Evolutionary conservation across 2,888 invertebrate species (phyloP), one percentile per base, ranked within the genome.

Genomic region (Clunio marinus): DNA sequence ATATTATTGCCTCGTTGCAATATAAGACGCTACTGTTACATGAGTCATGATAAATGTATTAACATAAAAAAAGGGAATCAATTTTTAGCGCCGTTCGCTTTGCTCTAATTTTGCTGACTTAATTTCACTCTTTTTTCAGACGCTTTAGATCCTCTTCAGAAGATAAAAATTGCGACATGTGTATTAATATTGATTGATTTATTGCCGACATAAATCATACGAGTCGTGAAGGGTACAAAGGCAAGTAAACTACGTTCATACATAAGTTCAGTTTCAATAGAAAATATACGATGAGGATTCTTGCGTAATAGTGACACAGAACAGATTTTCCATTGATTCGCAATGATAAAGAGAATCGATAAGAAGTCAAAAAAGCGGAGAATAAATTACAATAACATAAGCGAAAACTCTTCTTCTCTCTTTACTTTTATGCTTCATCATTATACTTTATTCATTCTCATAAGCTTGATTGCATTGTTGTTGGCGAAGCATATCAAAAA

Each of bases 101-200:
- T 22, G 17, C 51, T 51, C 20, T n/a, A 41, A 41, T 13, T 41
- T 15, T 15, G 15, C 15, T 15, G 41, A 13, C 41, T 41, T 17
- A 51, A 51, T 10, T 51, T 7, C 22, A n/a, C n/a, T n/a, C n/a
- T n/a, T n/a, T n/a, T n/a, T n/a, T n/a, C n/a, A n/a, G n/a, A n/a
- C 22, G 4, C 17, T 51, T n/a, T 17, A 20, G 22, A 51, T 7
- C 20, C 20, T 22, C 5, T 17, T 51, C 37, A 27, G 25, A 13
- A 28, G 63, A 63, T 63, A 46, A 45, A 45, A 45, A 63, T 46
- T 46, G 46, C 27, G 63, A 63, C 63, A 63, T 37, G 37, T 63
- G 63, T 27, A 63, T 63, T 63, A 63, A 63, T 63, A 63, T 63
- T 63, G 63, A 63, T 63, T 63, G 63, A 63, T 63, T 63, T 63